Percentiles rank a stretch among this genome's conserved stretches.
Evolutionary conservation across 1,140 invertebrate species (phyloP).

Genomic region (Schlechtendalia chinensis): DNA sequence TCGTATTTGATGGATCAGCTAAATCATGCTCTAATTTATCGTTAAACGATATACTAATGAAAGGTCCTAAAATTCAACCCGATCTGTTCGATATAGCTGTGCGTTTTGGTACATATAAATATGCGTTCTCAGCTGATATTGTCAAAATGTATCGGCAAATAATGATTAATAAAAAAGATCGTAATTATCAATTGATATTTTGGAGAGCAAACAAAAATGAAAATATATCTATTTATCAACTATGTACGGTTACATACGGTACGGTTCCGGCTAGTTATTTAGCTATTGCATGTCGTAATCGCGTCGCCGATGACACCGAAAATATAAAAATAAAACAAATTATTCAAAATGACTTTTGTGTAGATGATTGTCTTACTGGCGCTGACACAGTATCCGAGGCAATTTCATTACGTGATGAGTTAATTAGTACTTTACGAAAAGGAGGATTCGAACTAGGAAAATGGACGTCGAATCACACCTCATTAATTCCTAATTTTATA

Average conservation of each 20-base stretch:
- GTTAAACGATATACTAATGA: slow-evolving; percentile 51
- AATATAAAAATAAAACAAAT: background rate
- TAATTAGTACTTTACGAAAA: slow-evolving; percentile 44
- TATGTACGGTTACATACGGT: slow-evolving; percentile 50
- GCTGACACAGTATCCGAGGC: slow-evolving; percentile 6
- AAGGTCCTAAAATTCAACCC: slow-evolving; percentile 50
- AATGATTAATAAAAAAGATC: slow-evolving; percentile 18
- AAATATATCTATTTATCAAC: slow-evolving; percentile 39
- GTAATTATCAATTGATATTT: slow-evolving; percentile 42
- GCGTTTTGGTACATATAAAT: slow-evolving; percentile 49
- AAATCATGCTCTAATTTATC: slow-evolving; percentile 50
- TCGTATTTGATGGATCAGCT: slow-evolving; percentile 51
- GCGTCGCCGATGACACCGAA: slow-evolving; percentile 10
- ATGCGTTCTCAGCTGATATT: slow-evolving; percentile 53
- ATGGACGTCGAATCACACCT: slow-evolving; percentile 51
- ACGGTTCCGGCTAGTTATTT: slow-evolving; percentile 5
- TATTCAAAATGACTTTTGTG: slow-evolving; percentile 39
- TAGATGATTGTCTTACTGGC: slow-evolving; percentile 37
- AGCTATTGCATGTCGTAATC: slow-evolving; percentile 11
- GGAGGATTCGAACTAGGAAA: slow-evolving; percentile 15
- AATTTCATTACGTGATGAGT: slow-evolving; percentile 11
- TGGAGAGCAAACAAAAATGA: slow-evolving; percentile 46
- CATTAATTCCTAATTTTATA: background rate
- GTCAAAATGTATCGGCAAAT: slow-evolving; percentile 52
- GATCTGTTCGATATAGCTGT: slow-evolving; percentile 51